Percentiles rank a stretch among this genome's conserved stretches.
Conservation (phyloP, 1,140 invertebrate genomes). For the Nylanderia fulva region DNA sequence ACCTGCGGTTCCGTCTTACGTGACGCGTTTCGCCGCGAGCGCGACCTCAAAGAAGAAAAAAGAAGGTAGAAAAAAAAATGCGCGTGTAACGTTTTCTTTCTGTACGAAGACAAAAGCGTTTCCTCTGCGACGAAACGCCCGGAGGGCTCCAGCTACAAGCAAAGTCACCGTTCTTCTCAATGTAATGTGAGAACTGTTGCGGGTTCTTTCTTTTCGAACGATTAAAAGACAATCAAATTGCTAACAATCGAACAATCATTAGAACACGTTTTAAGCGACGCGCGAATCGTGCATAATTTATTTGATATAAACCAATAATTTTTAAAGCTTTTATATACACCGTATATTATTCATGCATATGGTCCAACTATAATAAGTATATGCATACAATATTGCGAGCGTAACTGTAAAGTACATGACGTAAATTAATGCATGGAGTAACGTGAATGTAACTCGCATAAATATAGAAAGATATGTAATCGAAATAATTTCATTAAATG, state of each 20-base stretch:
- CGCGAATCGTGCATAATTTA: background rate
- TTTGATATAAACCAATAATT: background rate
- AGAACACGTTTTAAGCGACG: background rate
- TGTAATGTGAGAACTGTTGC: constrained; percentile 16
- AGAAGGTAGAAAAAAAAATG: constrained; percentile 46
- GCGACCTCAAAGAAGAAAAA: constrained; percentile 57
- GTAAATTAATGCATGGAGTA: background rate
- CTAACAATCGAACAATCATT: constrained; percentile 32
- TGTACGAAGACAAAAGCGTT: constrained; percentile 48
- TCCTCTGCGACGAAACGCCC: constrained; percentile 36
- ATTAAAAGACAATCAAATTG: constrained; percentile 25
- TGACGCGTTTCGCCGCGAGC: constrained; percentile 43
- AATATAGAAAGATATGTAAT: constrained; percentile 34
- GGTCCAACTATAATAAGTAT: background rate
- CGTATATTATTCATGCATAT: background rate
- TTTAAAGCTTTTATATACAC: background rate
- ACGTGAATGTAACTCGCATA: constrained; percentile 4
- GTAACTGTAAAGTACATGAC: background rate
- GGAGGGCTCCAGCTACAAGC: constrained; percentile 23
- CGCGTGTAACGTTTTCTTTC: constrained; percentile 48
- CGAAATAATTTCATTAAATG: constrained; percentile 50
- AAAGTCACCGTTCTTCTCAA: constrained; percentile 35
- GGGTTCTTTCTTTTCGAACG: constrained; percentile 5
- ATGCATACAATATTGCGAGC: background rate
- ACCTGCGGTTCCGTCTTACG: constrained; percentile 48